Evolutionary conservation across 2,113 vertebrate genomes (phyloP).

Genomic region (Uria aalge): DNA sequence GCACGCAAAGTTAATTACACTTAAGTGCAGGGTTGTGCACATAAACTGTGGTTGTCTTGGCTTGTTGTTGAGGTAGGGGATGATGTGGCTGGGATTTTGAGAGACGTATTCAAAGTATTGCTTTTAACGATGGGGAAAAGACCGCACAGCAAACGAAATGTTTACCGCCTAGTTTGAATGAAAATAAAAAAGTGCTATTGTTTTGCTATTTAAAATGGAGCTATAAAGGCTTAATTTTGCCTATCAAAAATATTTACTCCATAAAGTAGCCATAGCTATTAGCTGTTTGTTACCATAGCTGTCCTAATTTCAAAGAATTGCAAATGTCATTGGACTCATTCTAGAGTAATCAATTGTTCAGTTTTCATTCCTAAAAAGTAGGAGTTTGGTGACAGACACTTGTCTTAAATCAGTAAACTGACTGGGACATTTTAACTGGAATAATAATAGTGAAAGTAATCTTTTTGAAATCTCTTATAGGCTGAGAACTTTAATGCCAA

Average conservation of each 20-base stretch:
- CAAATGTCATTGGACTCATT: not conserved
- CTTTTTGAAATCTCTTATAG: not conserved
- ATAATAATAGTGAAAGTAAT: not conserved
- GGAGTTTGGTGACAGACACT: not conserved
- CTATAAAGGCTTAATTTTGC: not conserved
- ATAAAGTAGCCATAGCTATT: not conserved
- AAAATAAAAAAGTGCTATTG: rapidly evolving
- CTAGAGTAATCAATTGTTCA: not conserved
- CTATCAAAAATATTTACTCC: not conserved
- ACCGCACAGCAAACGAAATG: rapidly evolving
- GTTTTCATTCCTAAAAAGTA: not conserved
- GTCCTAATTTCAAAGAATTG: not conserved
- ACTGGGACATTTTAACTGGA: not conserved
- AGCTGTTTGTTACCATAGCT: not conserved
- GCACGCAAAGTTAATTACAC: not conserved
- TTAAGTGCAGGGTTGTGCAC: not conserved
- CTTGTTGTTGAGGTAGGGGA: not conserved
- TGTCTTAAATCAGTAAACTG: not conserved
- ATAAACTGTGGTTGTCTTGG: not conserved
- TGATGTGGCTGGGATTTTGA: not conserved
- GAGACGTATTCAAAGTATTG: not conserved
- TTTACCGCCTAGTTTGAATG: not conserved
- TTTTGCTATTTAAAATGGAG: not conserved
- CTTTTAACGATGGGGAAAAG: not conserved
- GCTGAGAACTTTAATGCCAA: not conserved